phyloP scores from a whole-genome alignment of 2,113 vertebrate genomes.

The Ranitomeya variabilis region DNA sequence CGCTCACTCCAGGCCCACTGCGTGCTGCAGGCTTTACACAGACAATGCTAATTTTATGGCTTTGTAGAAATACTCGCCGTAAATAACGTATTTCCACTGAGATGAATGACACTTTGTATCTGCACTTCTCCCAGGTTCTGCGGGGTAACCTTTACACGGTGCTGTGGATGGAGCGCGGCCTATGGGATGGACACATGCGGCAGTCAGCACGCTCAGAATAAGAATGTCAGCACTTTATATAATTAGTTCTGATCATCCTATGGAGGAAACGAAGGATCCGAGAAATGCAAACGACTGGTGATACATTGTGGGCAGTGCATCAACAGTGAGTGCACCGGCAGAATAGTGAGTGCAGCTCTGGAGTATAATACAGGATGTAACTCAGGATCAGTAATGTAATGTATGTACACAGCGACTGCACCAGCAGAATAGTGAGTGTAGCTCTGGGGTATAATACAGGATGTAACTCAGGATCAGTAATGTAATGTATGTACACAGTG shows the following conservation, averaged over 20 bases:
- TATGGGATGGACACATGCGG: not conserved
- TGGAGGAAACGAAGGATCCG: not conserved
- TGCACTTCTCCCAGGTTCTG: not conserved
- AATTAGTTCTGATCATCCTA: not conserved
- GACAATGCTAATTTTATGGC: not conserved
- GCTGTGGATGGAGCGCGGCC: not conserved
- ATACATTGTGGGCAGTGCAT: not conserved
- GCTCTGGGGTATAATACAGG: too few species aligned
- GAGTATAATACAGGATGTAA: too few species aligned
- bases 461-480: too few species aligned
- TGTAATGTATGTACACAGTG: too few species aligned
- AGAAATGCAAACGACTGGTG: not conserved
- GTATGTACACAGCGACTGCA: too few species aligned
- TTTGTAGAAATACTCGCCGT: conserved; percentile 8
- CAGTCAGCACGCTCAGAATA: not conserved
- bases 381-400: too few species aligned
- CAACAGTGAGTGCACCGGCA: too few species aligned
- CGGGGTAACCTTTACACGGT: not conserved
- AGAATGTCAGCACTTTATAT: not conserved
- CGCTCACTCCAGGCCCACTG: conserved; percentile 2
- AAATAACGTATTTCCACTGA: not conserved
- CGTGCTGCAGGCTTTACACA: not conserved
- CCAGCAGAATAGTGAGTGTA: too few species aligned
- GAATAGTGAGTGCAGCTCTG: too few species aligned
- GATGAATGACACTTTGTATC: not conserved